Conservation (phyloP, 1,140 invertebrate genomes). For the Delia radicum region DNA sequence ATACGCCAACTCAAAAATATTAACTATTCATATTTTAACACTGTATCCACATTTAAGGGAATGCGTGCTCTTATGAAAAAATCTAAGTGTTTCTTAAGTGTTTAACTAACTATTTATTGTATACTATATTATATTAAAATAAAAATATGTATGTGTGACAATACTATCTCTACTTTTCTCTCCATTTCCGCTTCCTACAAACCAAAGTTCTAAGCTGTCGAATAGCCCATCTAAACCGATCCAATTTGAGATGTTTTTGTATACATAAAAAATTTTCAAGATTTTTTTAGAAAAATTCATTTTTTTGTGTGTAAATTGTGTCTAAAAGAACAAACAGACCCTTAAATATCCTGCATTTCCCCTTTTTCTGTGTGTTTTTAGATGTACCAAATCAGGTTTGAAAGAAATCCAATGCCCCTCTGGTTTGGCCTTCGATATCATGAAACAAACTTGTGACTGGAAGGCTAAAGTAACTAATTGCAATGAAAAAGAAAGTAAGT, state of each 20-base stretch:
- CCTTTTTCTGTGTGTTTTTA: constrained; percentile 55
- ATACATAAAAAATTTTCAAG: background rate
- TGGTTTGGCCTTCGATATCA: constrained; percentile 93
- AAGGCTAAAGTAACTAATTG: constrained; percentile 95
- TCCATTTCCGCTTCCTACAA: constrained; percentile 3
- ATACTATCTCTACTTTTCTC: background rate
- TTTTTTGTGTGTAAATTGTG: background rate
- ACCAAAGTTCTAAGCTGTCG: constrained; percentile 12
- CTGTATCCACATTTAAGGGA: background rate
- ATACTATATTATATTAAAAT: background rate
- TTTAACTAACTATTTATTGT: background rate
- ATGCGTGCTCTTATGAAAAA: background rate
- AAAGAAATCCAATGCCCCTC: constrained; percentile 92
- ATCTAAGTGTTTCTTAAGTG: background rate
- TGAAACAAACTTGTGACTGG: constrained; percentile 97
- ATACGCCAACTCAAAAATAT: background rate
- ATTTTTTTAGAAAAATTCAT: background rate
- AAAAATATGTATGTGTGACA: background rate
- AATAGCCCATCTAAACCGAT: background rate
- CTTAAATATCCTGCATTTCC: background rate
- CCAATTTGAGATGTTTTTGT: background rate
- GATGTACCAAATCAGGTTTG: constrained; percentile 89
- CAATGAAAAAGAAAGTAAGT: constrained; percentile 95
- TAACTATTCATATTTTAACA: background rate
- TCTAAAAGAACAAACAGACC: background rate